phyloP scores from a whole-genome alignment of 2,888 invertebrate species.

The Gryllus longicercus region DNA sequence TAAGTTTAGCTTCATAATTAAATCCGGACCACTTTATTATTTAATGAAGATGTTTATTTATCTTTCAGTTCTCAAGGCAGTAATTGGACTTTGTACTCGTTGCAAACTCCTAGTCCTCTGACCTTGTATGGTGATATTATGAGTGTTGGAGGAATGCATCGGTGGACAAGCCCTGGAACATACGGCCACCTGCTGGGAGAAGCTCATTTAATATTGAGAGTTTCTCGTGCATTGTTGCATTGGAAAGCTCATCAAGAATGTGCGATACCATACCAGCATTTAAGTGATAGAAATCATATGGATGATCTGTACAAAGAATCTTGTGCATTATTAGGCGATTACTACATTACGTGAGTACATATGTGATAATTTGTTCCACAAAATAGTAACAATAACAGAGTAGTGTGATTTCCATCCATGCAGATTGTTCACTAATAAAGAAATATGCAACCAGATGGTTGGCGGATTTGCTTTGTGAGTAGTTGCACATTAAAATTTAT shows the following conservation, averaged over 20 bases:
- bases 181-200: constrained; percentile 71
- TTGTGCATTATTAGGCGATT: constrained; percentile 57
- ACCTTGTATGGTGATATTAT: constrained; percentile 67
- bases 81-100: constrained; percentile 67
- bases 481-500: too few relatives aligned
- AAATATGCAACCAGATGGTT: too few relatives aligned
- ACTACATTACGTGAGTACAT: constrained; percentile 46
- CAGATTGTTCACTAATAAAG: too few relatives aligned
- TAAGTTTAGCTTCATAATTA: neutral
- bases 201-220: constrained; percentile 64
- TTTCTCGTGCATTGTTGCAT: constrained; percentile 47
- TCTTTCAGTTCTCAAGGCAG: constrained; percentile 28
- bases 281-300: constrained; percentile 32
- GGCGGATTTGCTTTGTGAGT: too few relatives aligned
- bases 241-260: constrained; percentile 45
- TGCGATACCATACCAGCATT: constrained; percentile 41
- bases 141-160: constrained; percentile 62
- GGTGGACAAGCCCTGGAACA: constrained; percentile 61
- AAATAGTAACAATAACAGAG: neutral
- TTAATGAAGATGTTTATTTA: neutral
- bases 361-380: too few relatives aligned
- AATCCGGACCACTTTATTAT: neutral
- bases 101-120: constrained; percentile 62
- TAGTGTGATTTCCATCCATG: too few relatives aligned
- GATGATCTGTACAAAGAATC: constrained; percentile 53